Evolutionary conservation across 2,113 vertebrate genomes (phyloP), one percentile per base, ranked within the genome.

Genomic region (Eleginops maclovinus): DNA sequence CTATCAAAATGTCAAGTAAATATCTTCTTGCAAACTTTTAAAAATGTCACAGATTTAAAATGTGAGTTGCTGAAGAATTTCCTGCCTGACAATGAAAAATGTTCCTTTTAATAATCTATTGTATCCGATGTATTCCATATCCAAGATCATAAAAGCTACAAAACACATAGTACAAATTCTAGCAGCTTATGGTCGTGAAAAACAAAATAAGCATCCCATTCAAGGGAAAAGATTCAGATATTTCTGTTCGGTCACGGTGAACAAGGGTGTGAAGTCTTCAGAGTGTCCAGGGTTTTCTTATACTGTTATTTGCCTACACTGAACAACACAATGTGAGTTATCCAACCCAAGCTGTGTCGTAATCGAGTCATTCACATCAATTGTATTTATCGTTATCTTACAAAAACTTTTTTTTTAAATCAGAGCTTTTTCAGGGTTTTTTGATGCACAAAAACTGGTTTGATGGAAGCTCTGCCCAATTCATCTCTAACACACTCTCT

Each of bases 291-390:
- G 72, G 68, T 36, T 84, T 14, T 31, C 72, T 41, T 72, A 63
- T 65, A 78, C 22, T 28, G 66, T n/a, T 51, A 58, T 44, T 61
- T 79, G 63, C 86, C 88, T 44, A 84, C 88, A 28, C 61, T 6
- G 47, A 79, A 26, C 56, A 81, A 47, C 83, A 80, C 75, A 58
- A 8, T 21, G 65, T n/a, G n/a, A 54, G 49, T 4, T 67, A 49
- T 54, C 63, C 55, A 0, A 40, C 70, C 85, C 68, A 78, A 78
- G 44, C 49, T 47, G 8, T 74, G 72, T 58, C 4, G 53, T 65
- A 75, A 86, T 75, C 28, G 54, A 55, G 54, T 65, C 70, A 22
- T 46, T 84, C 66, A 28, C 24, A 46, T 72, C 31, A 0, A 13
- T n/a, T 15, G 1, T 55, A 67, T 69, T 41, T 16, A 72, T 49